Evolutionary conservation across 1,140 invertebrate genomes (phyloP).

Genomic region (Drosophila burlai): DNA sequence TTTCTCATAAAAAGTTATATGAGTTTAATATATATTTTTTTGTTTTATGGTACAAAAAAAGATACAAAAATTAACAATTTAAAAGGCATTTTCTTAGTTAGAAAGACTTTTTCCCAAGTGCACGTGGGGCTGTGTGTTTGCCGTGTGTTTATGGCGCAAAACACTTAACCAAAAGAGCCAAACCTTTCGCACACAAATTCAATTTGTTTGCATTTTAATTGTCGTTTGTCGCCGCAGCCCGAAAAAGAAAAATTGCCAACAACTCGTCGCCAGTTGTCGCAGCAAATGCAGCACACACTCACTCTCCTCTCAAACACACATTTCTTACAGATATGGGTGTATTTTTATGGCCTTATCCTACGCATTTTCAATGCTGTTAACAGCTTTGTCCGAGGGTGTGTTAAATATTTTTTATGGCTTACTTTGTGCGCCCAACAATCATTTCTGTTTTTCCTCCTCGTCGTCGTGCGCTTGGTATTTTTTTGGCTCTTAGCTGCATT

Average conservation of each 20-base stretch:
- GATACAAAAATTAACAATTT: no score
- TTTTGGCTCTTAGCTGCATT: slow-evolving; percentile 62
- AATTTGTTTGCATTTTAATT: slow-evolving; percentile 83
- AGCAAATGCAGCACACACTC: slow-evolving; percentile 48
- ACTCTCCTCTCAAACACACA: slow-evolving; percentile 28
- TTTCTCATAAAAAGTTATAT: no score
- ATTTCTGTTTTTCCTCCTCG: slow-evolving; percentile 50
- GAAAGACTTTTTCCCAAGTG: background rate
- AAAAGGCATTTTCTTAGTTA: no score
- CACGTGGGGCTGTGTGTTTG: slow-evolving; percentile 13
- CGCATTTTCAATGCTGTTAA: slow-evolving; percentile 78
- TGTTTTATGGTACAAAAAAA: no score
- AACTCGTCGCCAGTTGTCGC: slow-evolving; percentile 79
- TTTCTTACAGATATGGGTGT: slow-evolving; percentile 18
- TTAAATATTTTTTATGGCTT: slow-evolving; percentile 83
- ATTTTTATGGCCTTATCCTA: slow-evolving; percentile 77
- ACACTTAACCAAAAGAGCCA: slow-evolving; percentile 69
- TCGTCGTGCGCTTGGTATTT: slow-evolving; percentile 33
- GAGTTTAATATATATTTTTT: no score
- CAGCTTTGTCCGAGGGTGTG: slow-evolving; percentile 81
- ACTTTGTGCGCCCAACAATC: slow-evolving; percentile 69
- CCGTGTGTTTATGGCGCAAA: slow-evolving; percentile 72
- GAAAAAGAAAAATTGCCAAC: slow-evolving; percentile 74
- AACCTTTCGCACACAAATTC: slow-evolving; percentile 75
- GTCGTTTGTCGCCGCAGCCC: slow-evolving; percentile 73